Evolutionary conservation across 2,113 vertebrate species (phyloP).

Genomic region (Callaeas wilsoni): DNA sequence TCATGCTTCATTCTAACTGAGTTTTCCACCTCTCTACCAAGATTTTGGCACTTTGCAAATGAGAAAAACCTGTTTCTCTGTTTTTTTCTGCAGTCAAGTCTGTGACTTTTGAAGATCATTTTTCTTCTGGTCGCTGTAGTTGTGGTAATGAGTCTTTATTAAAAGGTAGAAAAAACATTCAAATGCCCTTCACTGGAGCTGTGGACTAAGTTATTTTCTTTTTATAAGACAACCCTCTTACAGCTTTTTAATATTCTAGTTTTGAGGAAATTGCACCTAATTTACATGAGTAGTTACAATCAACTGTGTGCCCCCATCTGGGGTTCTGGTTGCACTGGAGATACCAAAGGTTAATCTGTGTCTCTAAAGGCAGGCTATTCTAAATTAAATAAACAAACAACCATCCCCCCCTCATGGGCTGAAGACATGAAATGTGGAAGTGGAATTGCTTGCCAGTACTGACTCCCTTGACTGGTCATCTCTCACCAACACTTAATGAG

Average conservation of each 20-base stretch:
- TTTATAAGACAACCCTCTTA: not conserved
- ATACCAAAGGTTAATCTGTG: not conserved
- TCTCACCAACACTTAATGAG: not conserved
- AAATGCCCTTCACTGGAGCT: not conserved
- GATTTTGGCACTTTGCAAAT: not conserved
- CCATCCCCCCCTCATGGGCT: accelerated
- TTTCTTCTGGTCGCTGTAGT: not conserved
- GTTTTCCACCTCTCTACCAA: not conserved
- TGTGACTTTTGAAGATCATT: not conserved
- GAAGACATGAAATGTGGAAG: not conserved
- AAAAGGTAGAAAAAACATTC: not conserved
- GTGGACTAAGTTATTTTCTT: not conserved
- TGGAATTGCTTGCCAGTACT: not conserved
- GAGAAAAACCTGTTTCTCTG: not conserved
- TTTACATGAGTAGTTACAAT: not conserved
- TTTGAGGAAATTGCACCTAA: not conserved
- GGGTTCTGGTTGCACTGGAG: not conserved
- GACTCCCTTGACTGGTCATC: not conserved
- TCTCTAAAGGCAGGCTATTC: not conserved
- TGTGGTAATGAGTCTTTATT: not conserved
- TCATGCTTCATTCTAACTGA: not conserved
- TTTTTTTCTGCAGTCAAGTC: not conserved
- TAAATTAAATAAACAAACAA: not conserved
- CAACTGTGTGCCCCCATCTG: not conserved
- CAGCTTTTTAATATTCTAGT: not conserved